phyloP scores from a whole-genome alignment of 2,113 vertebrate genomes.

The Bufo bufo region DNA sequence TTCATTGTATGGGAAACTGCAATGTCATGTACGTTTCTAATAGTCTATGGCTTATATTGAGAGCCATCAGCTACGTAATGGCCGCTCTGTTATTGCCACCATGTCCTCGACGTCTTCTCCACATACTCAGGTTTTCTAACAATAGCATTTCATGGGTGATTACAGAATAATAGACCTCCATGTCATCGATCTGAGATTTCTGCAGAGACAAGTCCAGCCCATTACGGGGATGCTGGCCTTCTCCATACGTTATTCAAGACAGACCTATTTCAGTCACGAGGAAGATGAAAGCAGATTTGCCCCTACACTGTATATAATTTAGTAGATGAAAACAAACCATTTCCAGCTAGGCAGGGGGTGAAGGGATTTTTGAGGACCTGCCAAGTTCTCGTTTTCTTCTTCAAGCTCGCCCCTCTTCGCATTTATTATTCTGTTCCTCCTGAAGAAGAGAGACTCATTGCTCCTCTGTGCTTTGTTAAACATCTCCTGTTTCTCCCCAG shows the following conservation, averaged over 20 bases:
- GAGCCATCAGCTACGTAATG: not conserved
- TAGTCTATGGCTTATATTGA: not conserved
- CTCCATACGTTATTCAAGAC: not conserved
- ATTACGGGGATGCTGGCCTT: not conserved
- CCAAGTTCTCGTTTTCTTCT: slow-evolving; percentile 31
- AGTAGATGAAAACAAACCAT: slow-evolving; percentile 29
- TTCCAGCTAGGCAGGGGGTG: not conserved
- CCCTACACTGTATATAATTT: slow-evolving; percentile 3
- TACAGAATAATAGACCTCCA: slow-evolving; percentile 20
- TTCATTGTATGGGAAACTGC: not conserved
- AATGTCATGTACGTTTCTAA: not conserved
- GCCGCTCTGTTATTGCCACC: not conserved
- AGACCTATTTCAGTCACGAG: not conserved
- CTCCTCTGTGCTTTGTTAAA: slow-evolving; percentile 45
- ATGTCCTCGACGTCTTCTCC: not conserved
- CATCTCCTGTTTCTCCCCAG: slow-evolving; percentile 26
- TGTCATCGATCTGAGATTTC: not conserved
- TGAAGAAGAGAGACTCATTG: slow-evolving; percentile 36
- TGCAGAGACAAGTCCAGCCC: not conserved
- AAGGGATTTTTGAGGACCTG: not conserved
- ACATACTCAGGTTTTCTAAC: not conserved
- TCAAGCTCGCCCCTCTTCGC: not conserved
- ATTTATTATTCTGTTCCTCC: slow-evolving; percentile 21
- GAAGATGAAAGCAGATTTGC: slow-evolving; percentile 6
- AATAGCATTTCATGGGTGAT: slow-evolving; percentile 18